A percentile compares a stretch with the other conserved stretches of the same genome.
These are phyloP conservation scores for Gavialis gangeticus DNA, from an alignment of 2,113 vertebrate genomes.

Conservation along the genomic window DNA sequence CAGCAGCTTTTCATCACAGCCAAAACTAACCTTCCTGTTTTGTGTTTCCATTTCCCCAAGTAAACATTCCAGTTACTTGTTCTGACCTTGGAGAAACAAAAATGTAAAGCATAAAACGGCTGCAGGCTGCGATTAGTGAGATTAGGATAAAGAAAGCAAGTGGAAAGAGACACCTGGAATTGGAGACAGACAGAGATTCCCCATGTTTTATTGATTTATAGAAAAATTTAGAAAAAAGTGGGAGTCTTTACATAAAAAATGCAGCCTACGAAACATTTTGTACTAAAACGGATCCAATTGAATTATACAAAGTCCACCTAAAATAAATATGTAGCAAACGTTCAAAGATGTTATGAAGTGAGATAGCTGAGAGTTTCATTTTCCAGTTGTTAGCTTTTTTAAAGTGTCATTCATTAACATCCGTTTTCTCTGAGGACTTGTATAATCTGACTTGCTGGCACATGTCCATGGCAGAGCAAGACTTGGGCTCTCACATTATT, in stretches of 20 bases:
- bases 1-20: neutral
- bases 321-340: neutral
- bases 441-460: slow-evolving; percentile 20
- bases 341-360: slow-evolving; percentile 23
- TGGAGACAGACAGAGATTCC: neutral
- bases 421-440: slow-evolving; percentile 8
- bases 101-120: neutral
- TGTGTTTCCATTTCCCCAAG: neutral
- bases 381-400: neutral
- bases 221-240: neutral
- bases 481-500: neutral
- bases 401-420: slow-evolving; percentile 5
- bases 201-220: neutral
- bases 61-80: neutral
- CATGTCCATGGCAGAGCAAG: neutral
- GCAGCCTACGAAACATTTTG: slow-evolving; percentile 22
- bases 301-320: slow-evolving; percentile 35
- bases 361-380: neutral
- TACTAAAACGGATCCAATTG: slow-evolving; percentile 22
- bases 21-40: neutral
- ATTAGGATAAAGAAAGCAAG: neutral
- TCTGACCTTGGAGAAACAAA: neutral
- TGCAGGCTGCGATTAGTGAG: neutral
- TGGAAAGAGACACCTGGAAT: neutral
- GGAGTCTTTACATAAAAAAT: neutral